Conservation (phyloP, 2,113 vertebrate genomes). For the Anolis sagrei region DNA sequence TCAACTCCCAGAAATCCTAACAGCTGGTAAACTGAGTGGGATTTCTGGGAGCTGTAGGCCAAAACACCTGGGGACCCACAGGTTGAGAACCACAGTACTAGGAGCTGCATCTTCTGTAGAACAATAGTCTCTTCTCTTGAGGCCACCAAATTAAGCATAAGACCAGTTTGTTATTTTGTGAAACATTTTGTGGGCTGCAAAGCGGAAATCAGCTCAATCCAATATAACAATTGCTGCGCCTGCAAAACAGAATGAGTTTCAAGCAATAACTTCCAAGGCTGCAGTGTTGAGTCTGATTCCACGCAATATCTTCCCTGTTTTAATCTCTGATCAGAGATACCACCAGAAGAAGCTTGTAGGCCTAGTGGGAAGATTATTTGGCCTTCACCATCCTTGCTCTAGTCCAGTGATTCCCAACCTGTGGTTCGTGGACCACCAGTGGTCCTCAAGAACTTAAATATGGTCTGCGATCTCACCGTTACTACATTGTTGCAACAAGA, state of each 20-base stretch:
- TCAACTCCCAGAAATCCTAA: too few relatives aligned
- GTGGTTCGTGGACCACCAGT: too few relatives aligned
- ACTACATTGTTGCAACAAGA: too few relatives aligned
- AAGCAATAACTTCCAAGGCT: background rate
- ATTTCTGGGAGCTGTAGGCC: too few relatives aligned
- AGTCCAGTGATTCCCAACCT: background rate
- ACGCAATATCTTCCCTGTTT: too few relatives aligned
- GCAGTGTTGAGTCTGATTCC: too few relatives aligned
- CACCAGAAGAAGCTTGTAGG: background rate
- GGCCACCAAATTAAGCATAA: background rate
- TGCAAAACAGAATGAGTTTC: background rate
- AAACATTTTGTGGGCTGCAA: background rate
- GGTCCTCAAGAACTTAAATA: too few relatives aligned
- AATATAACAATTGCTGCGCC: background rate
- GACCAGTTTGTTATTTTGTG: background rate
- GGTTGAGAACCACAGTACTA: too few relatives aligned
- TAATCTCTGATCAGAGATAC: background rate
- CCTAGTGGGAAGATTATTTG: background rate
- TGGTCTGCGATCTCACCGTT: too few relatives aligned
- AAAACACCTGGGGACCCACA: too few relatives aligned
- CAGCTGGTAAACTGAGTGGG: too few relatives aligned
- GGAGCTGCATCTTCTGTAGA: background rate
- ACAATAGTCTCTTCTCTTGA: background rate
- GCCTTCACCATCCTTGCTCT: background rate
- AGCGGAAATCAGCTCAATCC: too few relatives aligned